Evolutionary conservation across 2,797 vertebrate species (phyloP), one percentile per base, ranked within the genome.

Genomic region (Myioborus miniatus): DNA sequence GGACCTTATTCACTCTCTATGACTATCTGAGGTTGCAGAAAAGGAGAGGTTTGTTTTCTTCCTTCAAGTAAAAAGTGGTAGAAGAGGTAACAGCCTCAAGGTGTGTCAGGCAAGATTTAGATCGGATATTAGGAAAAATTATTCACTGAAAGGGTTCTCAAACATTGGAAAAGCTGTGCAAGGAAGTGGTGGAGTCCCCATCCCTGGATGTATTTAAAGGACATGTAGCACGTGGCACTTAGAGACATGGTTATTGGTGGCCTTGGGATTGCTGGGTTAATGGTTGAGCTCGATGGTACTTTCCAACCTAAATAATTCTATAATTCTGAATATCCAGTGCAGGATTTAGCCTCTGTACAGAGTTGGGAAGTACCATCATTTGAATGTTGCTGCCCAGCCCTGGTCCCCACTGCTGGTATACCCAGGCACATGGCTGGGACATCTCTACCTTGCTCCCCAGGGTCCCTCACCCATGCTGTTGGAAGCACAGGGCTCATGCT

Each of bases 361-460:
- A 21, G 12, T 2, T 83, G 43, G 43, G 32, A 71, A 85, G 23
- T 65, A 15, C 46, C 29, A 44, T 24, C 0, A 3, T 29, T 49
- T 82, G 18, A 5, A 47, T 18, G 11, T 64, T 18, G 3, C 12
- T 32, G 12, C 32, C 16, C 12, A 82, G 59, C 18, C 16, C 41
- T 7, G 1, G 19, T 60, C 15, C 10, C 21, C 19, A 20, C 9
- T 3, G 2, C 30, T 21, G 36, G 15, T 12, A 15, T 34, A 56
- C 12, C 15, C 11, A 21, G 14, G 14, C 3, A 6, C 11, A 4
- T 0, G 1, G 4, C 17, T 56, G 27, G 24, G 23, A 32, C 32
- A 13, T 53, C 43, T 65, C 32, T 34, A 75, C 22, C 37, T 7
- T 14, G 4, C 17, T 84, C 34, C 65, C 39, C 19, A n/a, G 32